Evolutionary conservation across 2,797 vertebrate species (phyloP).

Genomic region (Anolis apletophallus): DNA sequence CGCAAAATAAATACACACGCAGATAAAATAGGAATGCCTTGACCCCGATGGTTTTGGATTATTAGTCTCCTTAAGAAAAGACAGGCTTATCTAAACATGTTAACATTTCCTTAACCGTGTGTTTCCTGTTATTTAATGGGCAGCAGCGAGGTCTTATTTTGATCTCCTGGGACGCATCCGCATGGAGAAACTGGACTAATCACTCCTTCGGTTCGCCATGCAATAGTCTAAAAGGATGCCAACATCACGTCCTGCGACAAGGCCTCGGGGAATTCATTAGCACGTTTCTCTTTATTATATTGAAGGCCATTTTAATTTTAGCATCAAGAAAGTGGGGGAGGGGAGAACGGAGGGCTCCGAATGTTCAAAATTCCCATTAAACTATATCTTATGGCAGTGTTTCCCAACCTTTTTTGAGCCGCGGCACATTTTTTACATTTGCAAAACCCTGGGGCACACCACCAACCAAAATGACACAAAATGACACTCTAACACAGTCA

Average conservation of each 20-base stretch:
- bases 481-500: too few relatives aligned
- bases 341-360: neutral
- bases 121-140: slow-evolving; percentile 57
- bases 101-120: slow-evolving; percentile 43
- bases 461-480: too few relatives aligned
- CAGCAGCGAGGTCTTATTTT: slow-evolving; percentile 41
- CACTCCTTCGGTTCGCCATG: slow-evolving; percentile 34
- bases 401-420: too few relatives aligned
- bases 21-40: slow-evolving; percentile 36
- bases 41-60: slow-evolving; percentile 20
- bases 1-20: slow-evolving; percentile 7
- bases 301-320: slow-evolving; percentile 12
- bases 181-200: slow-evolving; percentile 51
- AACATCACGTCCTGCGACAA: slow-evolving; percentile 11
- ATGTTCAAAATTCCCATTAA: neutral
- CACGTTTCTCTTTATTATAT: neutral
- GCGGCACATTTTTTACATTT: too few relatives aligned
- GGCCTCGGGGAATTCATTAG: neutral
- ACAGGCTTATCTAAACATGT: slow-evolving; percentile 38
- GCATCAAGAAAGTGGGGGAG: neutral
- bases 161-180: slow-evolving; percentile 43
- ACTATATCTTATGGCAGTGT: neutral
- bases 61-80: slow-evolving; percentile 36
- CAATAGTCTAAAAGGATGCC: slow-evolving; percentile 16
- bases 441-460: too few relatives aligned